Conservation (phyloP, 1,140 invertebrate genomes). For the Copidosoma floridanum region DNA sequence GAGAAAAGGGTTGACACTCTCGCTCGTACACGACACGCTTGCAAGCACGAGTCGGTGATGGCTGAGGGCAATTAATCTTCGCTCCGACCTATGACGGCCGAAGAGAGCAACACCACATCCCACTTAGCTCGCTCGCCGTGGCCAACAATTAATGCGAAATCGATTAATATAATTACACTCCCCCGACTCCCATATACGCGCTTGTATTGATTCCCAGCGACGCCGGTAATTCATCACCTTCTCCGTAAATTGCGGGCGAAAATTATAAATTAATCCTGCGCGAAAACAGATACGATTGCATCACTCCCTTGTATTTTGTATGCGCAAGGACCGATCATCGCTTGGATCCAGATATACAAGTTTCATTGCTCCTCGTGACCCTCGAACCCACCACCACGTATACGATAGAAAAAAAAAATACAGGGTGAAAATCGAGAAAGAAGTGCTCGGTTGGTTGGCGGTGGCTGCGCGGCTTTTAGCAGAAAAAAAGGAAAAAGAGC, state of each 20-base stretch:
- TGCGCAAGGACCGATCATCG: too few relatives aligned
- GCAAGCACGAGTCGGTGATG: neutral
- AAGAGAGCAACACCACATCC: constrained; percentile 22
- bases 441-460: constrained; percentile 54
- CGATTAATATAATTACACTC: constrained; percentile 30
- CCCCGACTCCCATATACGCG: neutral
- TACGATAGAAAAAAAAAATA: too few relatives aligned
- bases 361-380: too few relatives aligned
- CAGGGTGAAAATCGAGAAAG: too few relatives aligned
- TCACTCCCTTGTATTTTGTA: too few relatives aligned
- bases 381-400: too few relatives aligned
- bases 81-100: constrained; percentile 13
- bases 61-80: constrained; percentile 21
- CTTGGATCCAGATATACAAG: too few relatives aligned
- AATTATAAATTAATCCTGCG: too few relatives aligned
- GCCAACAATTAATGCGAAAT: constrained; percentile 28
- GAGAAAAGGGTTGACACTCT: neutral
- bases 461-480: constrained; percentile 47
- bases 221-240: constrained; percentile 13
- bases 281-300: too few relatives aligned
- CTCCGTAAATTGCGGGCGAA: too few relatives aligned
- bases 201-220: neutral
- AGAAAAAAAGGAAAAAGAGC: too few relatives aligned
- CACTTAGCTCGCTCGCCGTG: constrained; percentile 18
- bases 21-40: too few relatives aligned